phyloP scores from a whole-genome alignment of 2,113 vertebrate species.

The Eubucco bourcierii region DNA sequence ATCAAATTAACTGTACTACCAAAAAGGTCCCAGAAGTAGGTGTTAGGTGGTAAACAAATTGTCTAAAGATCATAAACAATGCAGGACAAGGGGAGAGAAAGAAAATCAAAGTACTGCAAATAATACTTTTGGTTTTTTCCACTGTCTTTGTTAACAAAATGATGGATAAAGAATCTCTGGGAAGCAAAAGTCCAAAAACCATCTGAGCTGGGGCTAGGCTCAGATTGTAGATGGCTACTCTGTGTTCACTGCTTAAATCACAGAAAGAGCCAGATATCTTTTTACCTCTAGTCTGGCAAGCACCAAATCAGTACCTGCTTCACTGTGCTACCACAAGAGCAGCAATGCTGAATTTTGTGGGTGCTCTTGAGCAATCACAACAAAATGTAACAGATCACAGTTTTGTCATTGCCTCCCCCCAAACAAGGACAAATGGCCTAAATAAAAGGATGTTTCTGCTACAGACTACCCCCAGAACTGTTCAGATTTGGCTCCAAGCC shows the following conservation, averaged over 20 bases:
- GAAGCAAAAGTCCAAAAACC: neutral
- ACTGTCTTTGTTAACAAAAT: neutral
- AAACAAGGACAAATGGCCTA: neutral
- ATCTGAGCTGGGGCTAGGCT: neutral
- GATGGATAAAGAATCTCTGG: neutral
- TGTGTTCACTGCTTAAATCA: neutral
- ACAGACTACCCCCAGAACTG: slow-evolving; percentile 5
- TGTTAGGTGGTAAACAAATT: neutral
- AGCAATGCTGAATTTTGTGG: accelerated
- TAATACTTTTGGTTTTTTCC: neutral
- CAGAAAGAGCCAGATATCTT: neutral
- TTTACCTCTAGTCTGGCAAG: neutral
- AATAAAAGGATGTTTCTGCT: slow-evolving; percentile 2
- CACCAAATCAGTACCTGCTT: neutral
- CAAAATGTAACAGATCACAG: neutral
- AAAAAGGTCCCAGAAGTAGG: neutral
- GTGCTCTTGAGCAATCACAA: neutral
- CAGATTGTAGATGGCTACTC: neutral
- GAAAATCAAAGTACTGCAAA: neutral
- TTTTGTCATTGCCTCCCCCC: neutral
- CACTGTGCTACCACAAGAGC: neutral
- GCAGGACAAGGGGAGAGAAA: neutral
- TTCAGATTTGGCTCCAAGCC: slow-evolving; percentile 34
- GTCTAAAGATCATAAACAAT: neutral
- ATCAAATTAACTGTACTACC: neutral